These are phyloP conservation scores for Gambelia wislizenii DNA, from an alignment of 2,797 vertebrate species.

Conservation along the genomic window DNA sequence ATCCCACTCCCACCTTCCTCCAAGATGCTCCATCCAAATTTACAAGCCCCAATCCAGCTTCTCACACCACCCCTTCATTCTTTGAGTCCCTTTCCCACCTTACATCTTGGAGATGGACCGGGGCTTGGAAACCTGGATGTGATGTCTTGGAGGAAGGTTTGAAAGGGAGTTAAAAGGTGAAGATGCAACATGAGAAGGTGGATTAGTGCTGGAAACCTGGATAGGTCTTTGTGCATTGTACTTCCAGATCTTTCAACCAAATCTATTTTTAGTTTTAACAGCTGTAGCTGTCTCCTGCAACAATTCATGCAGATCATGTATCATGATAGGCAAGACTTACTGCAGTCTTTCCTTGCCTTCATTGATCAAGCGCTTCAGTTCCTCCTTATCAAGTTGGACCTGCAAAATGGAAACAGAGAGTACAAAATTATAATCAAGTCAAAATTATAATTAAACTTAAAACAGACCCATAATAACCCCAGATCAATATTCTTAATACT, in stretches of 20 bases:
- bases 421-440: background rate
- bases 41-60: too few relatives aligned
- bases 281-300: background rate
- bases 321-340: conserved; percentile 66
- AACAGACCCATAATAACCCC: background rate
- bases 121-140: too few relatives aligned
- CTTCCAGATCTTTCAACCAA: background rate
- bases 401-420: conserved; percentile 48
- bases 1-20: too few relatives aligned
- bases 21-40: too few relatives aligned
- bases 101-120: too few relatives aligned
- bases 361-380: conserved; percentile 79
- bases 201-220: too few relatives aligned
- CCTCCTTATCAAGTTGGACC: conserved; percentile 80
- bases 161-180: too few relatives aligned
- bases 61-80: too few relatives aligned
- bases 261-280: background rate
- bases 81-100: too few relatives aligned
- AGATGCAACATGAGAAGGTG: too few relatives aligned
- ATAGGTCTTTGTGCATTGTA: too few relatives aligned
- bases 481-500: background rate
- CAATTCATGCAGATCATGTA: background rate
- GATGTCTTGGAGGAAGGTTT: too few relatives aligned
- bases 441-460: background rate
- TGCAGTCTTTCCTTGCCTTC: conserved; percentile 78